phyloP scores from a whole-genome alignment of 2,888 invertebrate species.

The Spilarctia lutea region DNA sequence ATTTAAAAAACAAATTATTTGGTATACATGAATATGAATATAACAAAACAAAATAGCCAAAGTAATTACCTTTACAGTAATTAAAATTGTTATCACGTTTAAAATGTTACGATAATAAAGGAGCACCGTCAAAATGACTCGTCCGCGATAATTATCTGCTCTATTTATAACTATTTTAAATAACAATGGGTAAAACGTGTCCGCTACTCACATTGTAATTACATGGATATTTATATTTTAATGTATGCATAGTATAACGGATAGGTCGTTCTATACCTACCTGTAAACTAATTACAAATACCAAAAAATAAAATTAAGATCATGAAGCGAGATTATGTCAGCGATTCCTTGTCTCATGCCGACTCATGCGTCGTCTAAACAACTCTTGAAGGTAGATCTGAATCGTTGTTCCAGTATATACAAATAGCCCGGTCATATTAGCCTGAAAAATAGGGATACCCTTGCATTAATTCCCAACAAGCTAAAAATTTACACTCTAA shows the following conservation, averaged over 20 bases:
- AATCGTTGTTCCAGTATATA: no score
- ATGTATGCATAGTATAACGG: not conserved
- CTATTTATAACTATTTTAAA: conserved; percentile 10
- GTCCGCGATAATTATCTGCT: conserved; percentile 14
- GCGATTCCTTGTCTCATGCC: no score
- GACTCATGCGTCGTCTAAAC: no score
- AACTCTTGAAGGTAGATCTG: no score
- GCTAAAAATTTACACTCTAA: no score
- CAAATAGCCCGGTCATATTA: no score
- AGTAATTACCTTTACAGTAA: not conserved
- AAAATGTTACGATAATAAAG: conserved; percentile 34
- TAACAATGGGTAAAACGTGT: not conserved
- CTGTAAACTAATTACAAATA: no score
- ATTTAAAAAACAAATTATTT: not conserved
- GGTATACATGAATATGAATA: not conserved
- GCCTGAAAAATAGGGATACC: no score
- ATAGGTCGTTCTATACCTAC: not conserved
- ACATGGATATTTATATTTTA: not conserved
- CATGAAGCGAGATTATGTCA: no score
- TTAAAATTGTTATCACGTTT: conserved; percentile 26
- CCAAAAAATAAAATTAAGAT: no score
- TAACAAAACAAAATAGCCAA: conserved; percentile 1
- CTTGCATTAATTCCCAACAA: no score
- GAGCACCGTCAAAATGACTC: conserved; percentile 5
- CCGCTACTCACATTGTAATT: not conserved